Percentiles rank a stretch among this genome's conserved stretches.
phyloP scores from a whole-genome alignment of 2,888 invertebrate species.

The Sinopyrophorus schimmeli region DNA sequence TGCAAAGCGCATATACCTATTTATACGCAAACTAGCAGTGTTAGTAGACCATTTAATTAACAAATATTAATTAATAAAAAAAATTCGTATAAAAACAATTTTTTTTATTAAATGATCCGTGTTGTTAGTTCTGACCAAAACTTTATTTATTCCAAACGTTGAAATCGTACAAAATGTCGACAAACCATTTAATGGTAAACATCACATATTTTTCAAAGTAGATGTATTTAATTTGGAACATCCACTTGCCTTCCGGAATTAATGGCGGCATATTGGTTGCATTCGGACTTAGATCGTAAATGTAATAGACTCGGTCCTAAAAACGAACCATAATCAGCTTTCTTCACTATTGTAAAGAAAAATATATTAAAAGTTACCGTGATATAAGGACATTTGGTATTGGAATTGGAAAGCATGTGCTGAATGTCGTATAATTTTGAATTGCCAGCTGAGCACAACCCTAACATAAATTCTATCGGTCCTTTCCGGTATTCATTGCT shows the following conservation, averaged over 20 bases:
- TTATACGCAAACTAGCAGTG: too few relatives aligned
- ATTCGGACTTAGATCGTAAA: neutral
- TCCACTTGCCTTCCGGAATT: constrained; percentile 2
- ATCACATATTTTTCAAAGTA: neutral
- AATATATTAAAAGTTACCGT: too few relatives aligned
- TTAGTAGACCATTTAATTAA: too few relatives aligned
- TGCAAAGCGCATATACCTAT: too few relatives aligned
- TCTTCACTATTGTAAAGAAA: too few relatives aligned
- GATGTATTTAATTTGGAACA: constrained; percentile 1
- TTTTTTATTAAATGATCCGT: too few relatives aligned
- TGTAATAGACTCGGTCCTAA: neutral
- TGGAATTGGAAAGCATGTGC: neutral
- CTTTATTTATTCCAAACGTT: too few relatives aligned
- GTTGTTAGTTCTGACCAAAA: too few relatives aligned
- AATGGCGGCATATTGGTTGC: constrained; percentile 6
- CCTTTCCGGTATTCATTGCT: constrained; percentile 6
- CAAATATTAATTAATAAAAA: too few relatives aligned
- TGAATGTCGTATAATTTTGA: neutral
- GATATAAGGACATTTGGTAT: constrained; percentile 1
- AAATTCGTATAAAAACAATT: too few relatives aligned
- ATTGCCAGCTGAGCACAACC: neutral
- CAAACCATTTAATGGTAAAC: constrained; percentile 3
- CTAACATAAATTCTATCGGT: constrained; percentile 4
- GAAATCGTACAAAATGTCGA: neutral
- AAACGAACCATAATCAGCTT: too few relatives aligned